Conservation (phyloP, 2,888 invertebrate species). For the Tholera decimalis region DNA sequence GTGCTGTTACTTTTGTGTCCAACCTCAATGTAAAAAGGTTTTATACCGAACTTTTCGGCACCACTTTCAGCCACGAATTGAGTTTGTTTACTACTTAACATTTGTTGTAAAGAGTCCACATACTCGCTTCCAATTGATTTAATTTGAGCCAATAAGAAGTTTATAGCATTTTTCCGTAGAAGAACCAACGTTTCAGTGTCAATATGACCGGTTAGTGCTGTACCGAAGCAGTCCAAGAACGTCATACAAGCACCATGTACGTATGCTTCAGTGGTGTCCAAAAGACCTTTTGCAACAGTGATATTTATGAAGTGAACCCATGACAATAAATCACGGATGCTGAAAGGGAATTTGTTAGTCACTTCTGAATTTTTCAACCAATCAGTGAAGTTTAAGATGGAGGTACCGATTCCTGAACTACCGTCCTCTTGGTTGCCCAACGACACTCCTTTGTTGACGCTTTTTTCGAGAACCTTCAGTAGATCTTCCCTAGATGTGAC, state of each 20-base stretch:
- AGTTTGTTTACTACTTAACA: slow-evolving; percentile 77
- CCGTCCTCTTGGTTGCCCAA: slow-evolving; percentile 90
- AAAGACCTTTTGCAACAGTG: slow-evolving; percentile 83
- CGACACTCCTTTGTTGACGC: slow-evolving; percentile 92
- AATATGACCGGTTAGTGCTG: slow-evolving; percentile 94
- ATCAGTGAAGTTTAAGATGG: slow-evolving; percentile 95
- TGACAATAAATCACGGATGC: slow-evolving; percentile 97
- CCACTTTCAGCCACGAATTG: slow-evolving; percentile 80
- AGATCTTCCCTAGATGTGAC: slow-evolving; percentile 94
- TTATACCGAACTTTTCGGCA: slow-evolving; percentile 93
- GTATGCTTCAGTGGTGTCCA: slow-evolving; percentile 93
- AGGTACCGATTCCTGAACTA: slow-evolving; percentile 92
- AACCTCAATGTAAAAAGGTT: slow-evolving; percentile 94
- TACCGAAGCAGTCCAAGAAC: slow-evolving; percentile 97
- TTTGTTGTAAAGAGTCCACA: slow-evolving; percentile 76
- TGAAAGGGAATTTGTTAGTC: slow-evolving; percentile 95
- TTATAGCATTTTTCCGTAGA: slow-evolving; percentile 89
- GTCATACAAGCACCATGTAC: slow-evolving; percentile 98
- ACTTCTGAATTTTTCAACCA: slow-evolving; percentile 94
- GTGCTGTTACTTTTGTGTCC: slow-evolving; percentile 77
- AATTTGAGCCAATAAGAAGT: slow-evolving; percentile 91
- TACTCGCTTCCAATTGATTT: slow-evolving; percentile 81
- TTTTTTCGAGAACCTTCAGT: slow-evolving; percentile 95
- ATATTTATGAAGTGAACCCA: slow-evolving; percentile 98
- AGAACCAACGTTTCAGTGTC: slow-evolving; percentile 87